phyloP scores from a whole-genome alignment of 2,888 invertebrate genomes.

The Steromphala cineraria region DNA sequence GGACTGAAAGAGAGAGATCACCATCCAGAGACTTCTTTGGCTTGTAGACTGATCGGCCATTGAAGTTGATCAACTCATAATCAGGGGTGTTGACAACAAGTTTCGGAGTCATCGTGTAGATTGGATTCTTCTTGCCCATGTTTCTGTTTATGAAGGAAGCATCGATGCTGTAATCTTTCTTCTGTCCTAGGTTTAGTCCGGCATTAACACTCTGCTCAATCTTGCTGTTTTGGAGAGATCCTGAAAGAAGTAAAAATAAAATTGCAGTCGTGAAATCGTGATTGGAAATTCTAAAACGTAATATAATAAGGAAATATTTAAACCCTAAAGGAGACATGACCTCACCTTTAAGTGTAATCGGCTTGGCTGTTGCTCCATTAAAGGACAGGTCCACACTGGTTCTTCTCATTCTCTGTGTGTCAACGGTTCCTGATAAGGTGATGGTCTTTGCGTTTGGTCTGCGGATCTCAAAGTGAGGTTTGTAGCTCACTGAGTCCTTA shows the following conservation, averaged over 20 bases:
- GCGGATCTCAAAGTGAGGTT: conserved; percentile 44
- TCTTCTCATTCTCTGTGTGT: not conserved
- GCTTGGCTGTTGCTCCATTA: conserved; percentile 38
- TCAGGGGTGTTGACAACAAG: conserved; percentile 47
- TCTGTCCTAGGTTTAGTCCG: conserved; percentile 40
- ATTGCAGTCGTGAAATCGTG: not conserved
- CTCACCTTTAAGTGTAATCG: conserved; percentile 48
- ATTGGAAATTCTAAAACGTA: not conserved
- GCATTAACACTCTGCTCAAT: conserved; percentile 41
- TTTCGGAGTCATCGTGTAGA: conserved; percentile 34
- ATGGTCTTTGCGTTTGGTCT: conserved; percentile 48
- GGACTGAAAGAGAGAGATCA: conserved; percentile 37
- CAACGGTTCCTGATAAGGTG: conserved; percentile 39
- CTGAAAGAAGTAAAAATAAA: conserved; percentile 35
- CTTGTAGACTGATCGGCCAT: conserved; percentile 40
- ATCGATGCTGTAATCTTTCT: conserved; percentile 44
- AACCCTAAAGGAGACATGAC: no score
- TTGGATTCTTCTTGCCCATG: conserved; percentile 24
- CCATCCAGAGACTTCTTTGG: conserved; percentile 42
- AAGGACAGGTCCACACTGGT: conserved; percentile 46
- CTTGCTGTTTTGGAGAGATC: conserved; percentile 48
- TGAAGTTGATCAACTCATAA: conserved; percentile 43
- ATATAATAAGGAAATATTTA: not conserved
- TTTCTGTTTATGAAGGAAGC: conserved; percentile 36
- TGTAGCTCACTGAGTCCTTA: not conserved